phyloP scores from a whole-genome alignment of 2,113 vertebrate species.

The Mustela lutreola region DNA sequence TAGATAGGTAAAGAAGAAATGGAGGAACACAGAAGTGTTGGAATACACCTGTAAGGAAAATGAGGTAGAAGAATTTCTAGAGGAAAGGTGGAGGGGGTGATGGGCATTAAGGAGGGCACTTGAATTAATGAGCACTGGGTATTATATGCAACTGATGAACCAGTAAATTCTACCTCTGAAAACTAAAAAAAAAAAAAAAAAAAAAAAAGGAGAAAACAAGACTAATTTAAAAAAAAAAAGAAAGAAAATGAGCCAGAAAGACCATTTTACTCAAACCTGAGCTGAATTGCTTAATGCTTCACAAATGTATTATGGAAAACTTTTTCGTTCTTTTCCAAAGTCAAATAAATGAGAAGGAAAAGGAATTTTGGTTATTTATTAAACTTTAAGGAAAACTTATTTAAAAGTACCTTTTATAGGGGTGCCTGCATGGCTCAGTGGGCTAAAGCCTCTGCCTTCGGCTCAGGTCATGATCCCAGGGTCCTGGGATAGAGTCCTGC shows the following conservation, averaged over 20 bases:
- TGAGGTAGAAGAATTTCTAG: not conserved
- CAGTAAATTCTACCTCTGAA: not conserved
- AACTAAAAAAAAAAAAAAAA: not conserved
- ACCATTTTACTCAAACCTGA: not conserved
- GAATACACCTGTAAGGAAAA: not conserved
- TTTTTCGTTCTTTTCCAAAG: not conserved
- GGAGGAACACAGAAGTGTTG: not conserved
- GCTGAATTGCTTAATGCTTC: not conserved
- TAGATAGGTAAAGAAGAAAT: not conserved
- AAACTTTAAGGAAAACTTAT: not conserved
- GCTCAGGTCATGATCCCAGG: too few relatives aligned
- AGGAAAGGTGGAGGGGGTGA: not conserved
- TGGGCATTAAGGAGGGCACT: not conserved
- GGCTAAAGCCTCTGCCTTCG: too few relatives aligned
- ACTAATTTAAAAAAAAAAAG: not conserved
- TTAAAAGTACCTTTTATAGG: not conserved
- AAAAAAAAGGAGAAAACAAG: too few relatives aligned
- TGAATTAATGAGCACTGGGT: not conserved
- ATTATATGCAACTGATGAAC: not conserved
- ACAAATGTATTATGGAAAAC: not conserved
- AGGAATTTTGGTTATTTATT: not conserved
- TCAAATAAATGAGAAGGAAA: not conserved
- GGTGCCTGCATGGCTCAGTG: too few relatives aligned
- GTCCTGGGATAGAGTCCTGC: too few relatives aligned
- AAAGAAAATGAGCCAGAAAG: slow-evolving; percentile 19